Percentiles rank a stretch among this genome's conserved stretches.
These are phyloP conservation scores for Scyliorhinus canicula DNA, from an alignment of 2,797 vertebrate genomes.

Conservation along the genomic window DNA sequence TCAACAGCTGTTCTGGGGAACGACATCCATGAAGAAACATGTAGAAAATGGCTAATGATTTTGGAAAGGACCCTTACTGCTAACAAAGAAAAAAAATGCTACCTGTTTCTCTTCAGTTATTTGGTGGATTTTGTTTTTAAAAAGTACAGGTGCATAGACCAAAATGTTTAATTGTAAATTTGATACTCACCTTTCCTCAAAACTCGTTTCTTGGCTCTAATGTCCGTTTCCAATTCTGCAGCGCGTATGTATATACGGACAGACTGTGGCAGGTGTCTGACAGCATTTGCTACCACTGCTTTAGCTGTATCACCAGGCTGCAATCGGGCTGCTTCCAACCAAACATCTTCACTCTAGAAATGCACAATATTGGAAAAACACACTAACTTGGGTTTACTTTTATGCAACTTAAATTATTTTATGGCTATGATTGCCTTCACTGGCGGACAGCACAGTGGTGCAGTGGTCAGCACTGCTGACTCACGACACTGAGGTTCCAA, in stretches of 20 bases:
- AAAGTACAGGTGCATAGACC: neutral
- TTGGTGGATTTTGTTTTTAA: neutral
- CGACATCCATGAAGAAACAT: neutral
- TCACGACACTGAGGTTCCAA: too few relatives aligned
- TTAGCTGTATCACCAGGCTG: conserved; percentile 96
- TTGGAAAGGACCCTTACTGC: neutral
- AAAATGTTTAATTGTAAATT: neutral
- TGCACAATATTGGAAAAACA: conserved; percentile 28
- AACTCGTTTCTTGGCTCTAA: conserved; percentile 91
- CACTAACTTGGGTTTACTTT: neutral
- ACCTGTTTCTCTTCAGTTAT: neutral
- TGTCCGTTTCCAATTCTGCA: conserved; percentile 90
- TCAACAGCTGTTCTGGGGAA: neutral
- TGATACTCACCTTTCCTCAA: conserved; percentile 80
- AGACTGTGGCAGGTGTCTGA: conserved; percentile 90
- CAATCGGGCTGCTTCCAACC: conserved; percentile 91
- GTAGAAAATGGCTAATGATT: neutral
- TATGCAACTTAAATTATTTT: neutral
- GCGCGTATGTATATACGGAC: conserved; percentile 94
- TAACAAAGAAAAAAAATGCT: neutral
- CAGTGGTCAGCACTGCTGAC: too few relatives aligned
- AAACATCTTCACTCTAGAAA: conserved; percentile 89
- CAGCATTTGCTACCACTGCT: conserved; percentile 92
- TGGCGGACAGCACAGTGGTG: neutral
- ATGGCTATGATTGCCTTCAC: neutral